Evolutionary conservation across 2,797 vertebrate species (phyloP).

Genomic region (Telmatherina bonti): DNA sequence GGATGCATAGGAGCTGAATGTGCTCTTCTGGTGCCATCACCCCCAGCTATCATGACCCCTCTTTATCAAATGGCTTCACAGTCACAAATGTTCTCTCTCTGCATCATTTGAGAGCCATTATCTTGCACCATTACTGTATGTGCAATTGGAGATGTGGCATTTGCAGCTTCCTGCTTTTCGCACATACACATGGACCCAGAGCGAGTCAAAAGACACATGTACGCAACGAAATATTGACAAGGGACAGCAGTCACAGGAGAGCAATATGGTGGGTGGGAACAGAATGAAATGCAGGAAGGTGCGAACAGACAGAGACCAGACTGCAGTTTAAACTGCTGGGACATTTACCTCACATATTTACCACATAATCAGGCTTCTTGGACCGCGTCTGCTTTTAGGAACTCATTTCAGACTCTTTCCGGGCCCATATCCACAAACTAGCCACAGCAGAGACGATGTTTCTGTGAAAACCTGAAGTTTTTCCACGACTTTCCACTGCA

Average conservation of each 20-base stretch:
- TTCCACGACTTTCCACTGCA: neutral
- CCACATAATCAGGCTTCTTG: neutral
- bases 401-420: neutral
- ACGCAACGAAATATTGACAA: constrained; percentile 17
- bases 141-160: constrained; percentile 58
- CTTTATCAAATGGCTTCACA: constrained; percentile 67
- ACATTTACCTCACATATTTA: neutral
- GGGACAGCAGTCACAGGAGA: constrained; percentile 1
- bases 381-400: neutral
- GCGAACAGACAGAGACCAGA: neutral
- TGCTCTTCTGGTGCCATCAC: constrained; percentile 63
- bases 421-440: neutral
- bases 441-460: neutral
- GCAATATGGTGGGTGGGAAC: constrained; percentile 11
- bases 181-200: neutral
- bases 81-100: constrained; percentile 65
- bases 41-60: constrained; percentile 62
- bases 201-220: constrained; percentile 20
- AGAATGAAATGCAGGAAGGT: neutral
- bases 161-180: constrained; percentile 44
- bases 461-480: neutral
- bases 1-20: constrained; percentile 58
- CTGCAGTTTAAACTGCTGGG: neutral
- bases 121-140: constrained; percentile 56
- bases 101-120: constrained; percentile 68